Evolutionary conservation across 1,140 invertebrate species (phyloP), one percentile per base, ranked within the genome.

Genomic region (Achatina immaculata): DNA sequence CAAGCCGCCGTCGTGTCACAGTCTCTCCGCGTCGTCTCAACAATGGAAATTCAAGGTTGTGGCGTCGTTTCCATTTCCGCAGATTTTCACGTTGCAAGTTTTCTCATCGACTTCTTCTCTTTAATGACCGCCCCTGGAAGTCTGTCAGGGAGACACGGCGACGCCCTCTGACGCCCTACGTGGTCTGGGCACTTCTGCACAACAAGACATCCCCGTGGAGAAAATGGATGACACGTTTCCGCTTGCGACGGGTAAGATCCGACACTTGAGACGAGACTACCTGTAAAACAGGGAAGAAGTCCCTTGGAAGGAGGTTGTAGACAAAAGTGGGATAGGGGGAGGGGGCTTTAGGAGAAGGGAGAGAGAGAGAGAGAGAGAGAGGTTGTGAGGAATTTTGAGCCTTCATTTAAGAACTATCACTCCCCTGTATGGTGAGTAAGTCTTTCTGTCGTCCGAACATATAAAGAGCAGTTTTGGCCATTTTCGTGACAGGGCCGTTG

Each of bases 251-350:
- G 42, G 43, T 28, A 45, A 48, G 28, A n/a, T 11, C n/a, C 24
- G 71, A 73, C n/a, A 73, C 48, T 73, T 11, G 71, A 73, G 38
- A n/a, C 71, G 3, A 28, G 4, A 11, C 43, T 48, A 45, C 71
- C 71, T 9, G 42, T 43, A 45, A 51, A 45, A 42, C 28, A 21
- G 31, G 71, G 28, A 34, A 9, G 71, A 7, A n/a, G n/a, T 73
- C 43, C 43, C 71, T 43, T 2, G 19, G 62, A 9, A 24, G 11
- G 14, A 16, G n/a, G n/a, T 11, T 51, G 24, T 14, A 51, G 48
- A 24, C 11, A 24, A 51, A 51, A 51, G 11, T 14, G 24, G 31
- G 28, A n/a, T 14, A 68, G 28, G 65, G 28, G 28, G 31, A 68
- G 28, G 11, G 28, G 34, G 65, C 21, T 21, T n/a, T 21, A 68